These are phyloP conservation scores for Odobenus rosmarus DNA, from an alignment of 2,113 vertebrate species.

Conservation along the genomic window DNA sequence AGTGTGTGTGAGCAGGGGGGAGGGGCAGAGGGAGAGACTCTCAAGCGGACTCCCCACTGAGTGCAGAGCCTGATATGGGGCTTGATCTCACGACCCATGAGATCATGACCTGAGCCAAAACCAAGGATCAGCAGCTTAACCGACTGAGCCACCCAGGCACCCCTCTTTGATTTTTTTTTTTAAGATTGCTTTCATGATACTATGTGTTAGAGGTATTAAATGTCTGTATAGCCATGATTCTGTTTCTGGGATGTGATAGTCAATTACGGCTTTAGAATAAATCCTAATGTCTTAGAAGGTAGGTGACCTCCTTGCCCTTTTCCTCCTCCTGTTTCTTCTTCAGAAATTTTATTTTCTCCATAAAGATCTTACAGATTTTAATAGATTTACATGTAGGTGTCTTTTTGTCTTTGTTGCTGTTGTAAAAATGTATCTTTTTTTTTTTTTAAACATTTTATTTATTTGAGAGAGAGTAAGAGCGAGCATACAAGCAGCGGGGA, in stretches of 20 bases:
- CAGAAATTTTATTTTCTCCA: constrained; percentile 20
- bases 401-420: neutral
- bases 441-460: neutral
- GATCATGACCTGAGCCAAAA: neutral
- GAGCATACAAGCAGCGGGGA: no score
- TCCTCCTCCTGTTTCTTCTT: neutral
- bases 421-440: neutral
- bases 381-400: neutral
- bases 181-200: neutral
- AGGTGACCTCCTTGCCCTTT: neutral
- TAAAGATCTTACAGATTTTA: neutral
- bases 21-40: neutral
- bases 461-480: no score
- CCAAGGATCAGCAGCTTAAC: neutral
- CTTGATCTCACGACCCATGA: neutral
- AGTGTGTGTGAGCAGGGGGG: neutral
- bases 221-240: neutral
- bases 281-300: neutral
- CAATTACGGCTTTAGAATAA: neutral
- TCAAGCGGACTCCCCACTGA: neutral
- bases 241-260: neutral
- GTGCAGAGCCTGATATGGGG: neutral
- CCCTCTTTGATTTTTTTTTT: neutral
- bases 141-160: neutral
- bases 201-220: neutral